Evolutionary conservation across 2,797 vertebrate species (phyloP), one percentile per base, ranked within the genome.

Genomic region (Poeciliopsis infans): DNA sequence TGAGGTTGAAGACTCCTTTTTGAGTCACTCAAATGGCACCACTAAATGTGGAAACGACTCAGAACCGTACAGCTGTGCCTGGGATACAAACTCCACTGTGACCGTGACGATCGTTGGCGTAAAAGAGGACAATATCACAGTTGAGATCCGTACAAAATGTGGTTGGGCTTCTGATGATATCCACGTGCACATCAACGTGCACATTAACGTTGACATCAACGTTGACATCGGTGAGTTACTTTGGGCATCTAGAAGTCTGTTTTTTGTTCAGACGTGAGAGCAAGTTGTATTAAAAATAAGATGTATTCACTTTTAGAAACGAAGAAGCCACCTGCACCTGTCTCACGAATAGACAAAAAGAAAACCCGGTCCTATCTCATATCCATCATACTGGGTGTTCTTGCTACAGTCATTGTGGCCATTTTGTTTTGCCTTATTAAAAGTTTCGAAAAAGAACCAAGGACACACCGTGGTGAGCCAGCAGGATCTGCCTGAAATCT

Each of bases 1-100:
- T 43, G 11, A 43, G 41, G 41, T 43, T 11, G 41, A 43, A 11
- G 10, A 43, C 2, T 10, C 15, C 47, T 0, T 0, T 0, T 87
- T 80, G 75, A 0, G 0, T 0, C 16, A 6, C 46, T 1, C 1
- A 28, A 0, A 0, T 2, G 1, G 0, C 0, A 0, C 0, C 0
- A 0, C 0, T 0, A 12, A n/a, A 1, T 79, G 76, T 59, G 0
- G 2, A 2, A 1, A 0, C 0, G 0, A 0, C 33, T 33, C 0
- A 0, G n/a, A 0, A 2, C 4, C 36, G 8, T n/a, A 79, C 57
- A 33, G 0, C 0, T 82, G 82, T 0, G 0, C 12, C 0, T 41
- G 2, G 61, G 28, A 85, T 20, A 0, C 41, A 43, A 2, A 0
- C 10, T 80, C 39, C 0, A 39, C 51, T 2, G 55, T 87, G 49